Conservation (phyloP, 2,113 vertebrate species). For the Toxostoma redivivum region DNA sequence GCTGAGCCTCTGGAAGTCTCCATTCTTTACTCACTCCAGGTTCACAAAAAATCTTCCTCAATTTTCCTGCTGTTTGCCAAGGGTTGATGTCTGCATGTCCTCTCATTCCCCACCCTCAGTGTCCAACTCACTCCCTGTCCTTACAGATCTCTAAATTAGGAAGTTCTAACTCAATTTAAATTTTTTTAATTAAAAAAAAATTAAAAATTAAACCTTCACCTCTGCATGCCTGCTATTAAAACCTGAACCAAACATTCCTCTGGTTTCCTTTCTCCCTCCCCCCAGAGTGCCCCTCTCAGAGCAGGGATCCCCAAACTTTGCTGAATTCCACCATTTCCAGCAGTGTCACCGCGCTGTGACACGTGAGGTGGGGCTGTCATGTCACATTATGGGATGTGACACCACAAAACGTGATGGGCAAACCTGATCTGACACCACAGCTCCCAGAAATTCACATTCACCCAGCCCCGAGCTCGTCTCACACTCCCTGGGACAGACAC, state of each 20-base stretch:
- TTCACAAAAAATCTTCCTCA: background rate
- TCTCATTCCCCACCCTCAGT: background rate
- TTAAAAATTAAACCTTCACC: background rate
- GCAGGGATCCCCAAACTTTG: background rate
- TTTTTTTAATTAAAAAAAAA: too few species aligned
- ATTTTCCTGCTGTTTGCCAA: background rate
- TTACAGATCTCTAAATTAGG: background rate
- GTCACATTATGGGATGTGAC: background rate
- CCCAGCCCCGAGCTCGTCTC: background rate
- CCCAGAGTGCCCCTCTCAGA: background rate
- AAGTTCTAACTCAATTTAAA: background rate
- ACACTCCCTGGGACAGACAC: accelerated
- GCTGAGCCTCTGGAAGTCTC: background rate
- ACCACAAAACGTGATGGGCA: background rate
- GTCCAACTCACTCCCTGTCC: background rate
- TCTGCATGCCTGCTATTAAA: background rate
- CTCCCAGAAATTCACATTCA: background rate
- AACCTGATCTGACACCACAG: background rate
- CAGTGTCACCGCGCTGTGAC: background rate
- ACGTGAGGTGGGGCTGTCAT: background rate
- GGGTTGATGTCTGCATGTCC: background rate
- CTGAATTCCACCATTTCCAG: accelerated
- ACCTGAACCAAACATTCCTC: background rate
- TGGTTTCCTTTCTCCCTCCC: background rate
- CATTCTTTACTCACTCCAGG: background rate